Conservation (phyloP, 2,113 vertebrate genomes). For the Tilapia sparmanii region DNA sequence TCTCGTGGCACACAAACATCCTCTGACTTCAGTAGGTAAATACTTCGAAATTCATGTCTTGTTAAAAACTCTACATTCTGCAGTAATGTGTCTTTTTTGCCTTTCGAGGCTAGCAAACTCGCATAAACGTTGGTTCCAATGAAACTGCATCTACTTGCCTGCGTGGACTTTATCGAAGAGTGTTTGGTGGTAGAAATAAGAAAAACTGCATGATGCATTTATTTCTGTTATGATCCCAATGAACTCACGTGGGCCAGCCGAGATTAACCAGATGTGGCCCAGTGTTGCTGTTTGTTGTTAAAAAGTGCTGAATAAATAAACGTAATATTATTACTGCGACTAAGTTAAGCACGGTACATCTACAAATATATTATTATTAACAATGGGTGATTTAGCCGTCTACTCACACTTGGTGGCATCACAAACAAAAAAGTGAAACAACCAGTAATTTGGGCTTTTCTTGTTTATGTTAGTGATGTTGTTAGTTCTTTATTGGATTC, state of each 20-base stretch:
- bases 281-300: not conserved
- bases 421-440: not conserved
- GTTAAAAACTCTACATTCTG: not conserved
- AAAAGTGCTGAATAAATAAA: not conserved
- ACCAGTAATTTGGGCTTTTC: not conserved
- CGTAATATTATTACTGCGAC: not conserved
- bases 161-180: fast-evolving
- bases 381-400: not conserved
- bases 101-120: not conserved
- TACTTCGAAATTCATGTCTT: fast-evolving
- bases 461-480: not conserved
- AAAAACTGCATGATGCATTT: not conserved
- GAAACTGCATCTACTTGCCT: not conserved
- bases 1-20: not conserved
- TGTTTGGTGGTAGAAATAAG: not conserved
- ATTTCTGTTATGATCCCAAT: not conserved
- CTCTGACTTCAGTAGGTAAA: not conserved
- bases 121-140: fast-evolving
- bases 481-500: not conserved
- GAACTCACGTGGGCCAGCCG: fast-evolving
- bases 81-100: not conserved
- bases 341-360: not conserved
- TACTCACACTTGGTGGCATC: not conserved
- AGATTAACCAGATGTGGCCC: not conserved
- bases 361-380: not conserved